Percentiles rank a stretch among this genome's conserved stretches.
Evolutionary conservation across 2,888 invertebrate species (phyloP).

Genomic region (Julus scandinavius): DNA sequence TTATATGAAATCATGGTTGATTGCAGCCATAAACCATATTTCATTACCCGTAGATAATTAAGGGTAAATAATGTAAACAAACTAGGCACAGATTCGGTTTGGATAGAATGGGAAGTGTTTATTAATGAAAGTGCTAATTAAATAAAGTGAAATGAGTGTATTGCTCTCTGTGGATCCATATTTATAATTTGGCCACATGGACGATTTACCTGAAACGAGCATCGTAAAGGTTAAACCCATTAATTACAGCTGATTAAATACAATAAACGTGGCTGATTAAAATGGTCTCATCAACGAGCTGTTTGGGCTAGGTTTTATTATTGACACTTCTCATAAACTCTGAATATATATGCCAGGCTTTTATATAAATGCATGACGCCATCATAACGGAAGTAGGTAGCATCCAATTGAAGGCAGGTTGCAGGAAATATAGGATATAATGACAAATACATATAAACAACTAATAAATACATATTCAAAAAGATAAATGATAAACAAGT

Average conservation of each 20-base stretch:
- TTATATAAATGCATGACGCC: background rate
- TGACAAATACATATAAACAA: too few relatives aligned
- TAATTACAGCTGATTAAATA: slow-evolving; percentile 34
- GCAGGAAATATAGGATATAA: background rate
- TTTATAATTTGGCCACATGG: background rate
- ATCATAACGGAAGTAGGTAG: background rate
- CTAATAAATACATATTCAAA: too few relatives aligned
- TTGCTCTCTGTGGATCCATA: slow-evolving; percentile 22
- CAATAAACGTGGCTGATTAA: background rate
- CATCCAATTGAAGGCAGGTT: background rate
- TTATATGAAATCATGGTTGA: background rate
- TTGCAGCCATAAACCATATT: background rate
- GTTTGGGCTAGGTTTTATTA: background rate
- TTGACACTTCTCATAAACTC: slow-evolving; percentile 36
- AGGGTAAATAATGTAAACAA: slow-evolving; percentile 17
- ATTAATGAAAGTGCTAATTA: slow-evolving; percentile 17
- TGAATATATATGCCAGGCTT: background rate
- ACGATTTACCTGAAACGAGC: background rate
- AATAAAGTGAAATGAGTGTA: slow-evolving; percentile 33
- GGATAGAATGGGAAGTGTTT: slow-evolving; percentile 21
- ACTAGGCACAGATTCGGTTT: background rate
- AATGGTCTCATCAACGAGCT: background rate
- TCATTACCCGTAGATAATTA: background rate
- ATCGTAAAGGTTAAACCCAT: background rate
- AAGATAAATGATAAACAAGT: too few relatives aligned